Evolutionary conservation across 2,888 invertebrate species (phyloP).

Genomic region (Microctonus brassicae): DNA sequence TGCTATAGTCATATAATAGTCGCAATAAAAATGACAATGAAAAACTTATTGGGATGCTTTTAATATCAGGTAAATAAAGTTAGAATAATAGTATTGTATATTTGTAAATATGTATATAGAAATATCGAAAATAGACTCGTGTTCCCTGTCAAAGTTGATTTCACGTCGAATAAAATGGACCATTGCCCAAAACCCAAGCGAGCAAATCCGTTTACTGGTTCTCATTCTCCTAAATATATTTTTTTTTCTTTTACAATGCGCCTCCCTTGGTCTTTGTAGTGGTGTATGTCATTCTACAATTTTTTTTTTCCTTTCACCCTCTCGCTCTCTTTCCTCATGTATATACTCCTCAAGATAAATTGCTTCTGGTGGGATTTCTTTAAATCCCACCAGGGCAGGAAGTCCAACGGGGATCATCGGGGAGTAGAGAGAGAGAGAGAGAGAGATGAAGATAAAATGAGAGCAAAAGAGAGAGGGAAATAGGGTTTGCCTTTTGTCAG

Average conservation of each 20-base stretch:
- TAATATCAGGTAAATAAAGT: neutral
- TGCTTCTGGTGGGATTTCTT: slow-evolving; percentile 60
- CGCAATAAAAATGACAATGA: neutral
- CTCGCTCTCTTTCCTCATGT: slow-evolving; percentile 33
- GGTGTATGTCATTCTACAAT: neutral
- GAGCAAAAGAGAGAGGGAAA: neutral
- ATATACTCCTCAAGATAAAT: slow-evolving; percentile 64
- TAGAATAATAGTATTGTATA: neutral
- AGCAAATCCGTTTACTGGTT: slow-evolving; percentile 27
- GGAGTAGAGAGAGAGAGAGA: neutral
- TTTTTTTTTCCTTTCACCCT: slow-evolving; percentile 16
- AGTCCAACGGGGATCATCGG: slow-evolving; percentile 9
- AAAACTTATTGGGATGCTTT: neutral
- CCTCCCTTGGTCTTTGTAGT: neutral
- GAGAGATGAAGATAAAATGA: neutral
- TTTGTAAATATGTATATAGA: neutral
- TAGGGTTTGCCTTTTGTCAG: slow-evolving; percentile 39
- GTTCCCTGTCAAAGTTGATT: slow-evolving; percentile 56
- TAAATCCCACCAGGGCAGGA: slow-evolving; percentile 43
- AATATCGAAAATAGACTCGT: slow-evolving; percentile 15
- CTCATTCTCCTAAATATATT: slow-evolving; percentile 2
- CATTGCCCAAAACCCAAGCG: slow-evolving; percentile 36
- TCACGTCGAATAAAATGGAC: slow-evolving; percentile 58
- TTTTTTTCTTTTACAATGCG: neutral
- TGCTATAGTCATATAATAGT: neutral